Evolutionary conservation across 2,888 invertebrate species (phyloP).

Genomic region (Caenorhabditis sinica): DNA sequence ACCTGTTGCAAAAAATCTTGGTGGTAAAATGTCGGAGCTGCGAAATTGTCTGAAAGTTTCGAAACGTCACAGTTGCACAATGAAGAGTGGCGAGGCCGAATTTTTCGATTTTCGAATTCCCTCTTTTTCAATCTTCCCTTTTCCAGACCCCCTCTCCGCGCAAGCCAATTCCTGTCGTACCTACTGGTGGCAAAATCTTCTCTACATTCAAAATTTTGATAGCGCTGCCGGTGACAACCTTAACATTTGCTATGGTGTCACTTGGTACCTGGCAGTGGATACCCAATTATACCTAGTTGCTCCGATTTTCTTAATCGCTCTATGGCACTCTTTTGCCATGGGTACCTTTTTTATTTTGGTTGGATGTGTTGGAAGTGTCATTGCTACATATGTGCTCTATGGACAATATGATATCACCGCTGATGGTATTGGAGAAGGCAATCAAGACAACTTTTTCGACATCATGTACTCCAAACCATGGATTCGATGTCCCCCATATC

Average conservation of each 20-base stretch:
- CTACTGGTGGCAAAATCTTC: constrained; percentile 65
- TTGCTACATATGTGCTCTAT: constrained; percentile 4
- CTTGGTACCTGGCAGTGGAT: constrained; percentile 25
- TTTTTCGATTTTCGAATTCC: too few species aligned
- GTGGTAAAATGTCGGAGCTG: too few species aligned
- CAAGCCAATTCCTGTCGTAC: constrained; percentile 45
- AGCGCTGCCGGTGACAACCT: background rate
- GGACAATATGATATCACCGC: constrained; percentile 3
- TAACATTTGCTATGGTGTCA: constrained; percentile 3
- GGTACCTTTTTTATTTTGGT: background rate
- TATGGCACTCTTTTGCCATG: background rate
- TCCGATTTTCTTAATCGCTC: background rate
- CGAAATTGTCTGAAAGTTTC: too few species aligned
- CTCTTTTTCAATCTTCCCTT: too few species aligned
- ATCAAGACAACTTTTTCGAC: constrained; percentile 11
- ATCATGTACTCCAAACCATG: constrained; percentile 36
- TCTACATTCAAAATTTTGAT: constrained; percentile 70
- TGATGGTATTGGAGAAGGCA: background rate
- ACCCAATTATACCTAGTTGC: constrained; percentile 17
- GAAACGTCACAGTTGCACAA: too few species aligned
- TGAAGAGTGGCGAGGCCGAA: too few species aligned
- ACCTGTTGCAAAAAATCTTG: too few species aligned
- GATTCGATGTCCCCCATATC: constrained; percentile 84
- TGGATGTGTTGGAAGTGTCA: constrained; percentile 24
- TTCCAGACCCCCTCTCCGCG: constrained; percentile 21